These are phyloP conservation scores for Bombus pascuorum DNA, from an alignment of 1,140 invertebrate species.

Conservation along the genomic window DNA sequence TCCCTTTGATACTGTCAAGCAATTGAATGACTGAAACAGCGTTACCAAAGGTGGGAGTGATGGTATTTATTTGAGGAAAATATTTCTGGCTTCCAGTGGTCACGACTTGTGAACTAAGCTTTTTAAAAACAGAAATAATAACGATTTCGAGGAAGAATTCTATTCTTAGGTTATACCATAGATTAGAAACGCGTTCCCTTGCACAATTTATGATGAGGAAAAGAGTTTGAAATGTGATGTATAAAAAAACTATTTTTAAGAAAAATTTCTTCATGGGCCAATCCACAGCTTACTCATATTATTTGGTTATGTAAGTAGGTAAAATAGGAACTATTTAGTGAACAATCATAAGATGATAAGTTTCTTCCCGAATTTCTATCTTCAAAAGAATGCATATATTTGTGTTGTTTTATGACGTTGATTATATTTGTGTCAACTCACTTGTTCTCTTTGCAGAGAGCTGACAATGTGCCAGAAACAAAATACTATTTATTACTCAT, in stretches of 20 bases:
- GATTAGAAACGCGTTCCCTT: constrained; percentile 20
- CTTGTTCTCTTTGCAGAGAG: constrained; percentile 61
- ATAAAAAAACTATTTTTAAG: constrained; percentile 50
- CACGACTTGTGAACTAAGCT: background rate
- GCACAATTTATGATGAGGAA: constrained; percentile 10
- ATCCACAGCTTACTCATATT: constrained; percentile 34
- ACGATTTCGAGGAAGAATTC: background rate
- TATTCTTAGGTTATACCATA: constrained; percentile 34
- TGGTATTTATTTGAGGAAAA: constrained; percentile 10
- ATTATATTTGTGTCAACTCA: constrained; percentile 61
- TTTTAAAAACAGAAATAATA: background rate
- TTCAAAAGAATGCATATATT: constrained; percentile 28
- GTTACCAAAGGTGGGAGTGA: constrained; percentile 50
- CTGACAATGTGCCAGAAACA: constrained; percentile 74
- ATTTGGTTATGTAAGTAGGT: constrained; percentile 26
- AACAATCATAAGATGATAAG: constrained; percentile 47
- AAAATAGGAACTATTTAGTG: constrained; percentile 40
- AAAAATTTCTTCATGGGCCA: constrained; percentile 31
- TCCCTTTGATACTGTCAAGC: constrained; percentile 2
- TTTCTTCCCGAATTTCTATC: constrained; percentile 42
- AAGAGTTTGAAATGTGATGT: constrained; percentile 53
- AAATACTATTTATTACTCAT: constrained; percentile 75
- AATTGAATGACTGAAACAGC: constrained; percentile 38
- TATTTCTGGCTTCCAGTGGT: constrained; percentile 36
- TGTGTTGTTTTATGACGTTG: constrained; percentile 54